Evolutionary conservation across 2,888 invertebrate species (phyloP).

Genomic region (Dryococelus australis): DNA sequence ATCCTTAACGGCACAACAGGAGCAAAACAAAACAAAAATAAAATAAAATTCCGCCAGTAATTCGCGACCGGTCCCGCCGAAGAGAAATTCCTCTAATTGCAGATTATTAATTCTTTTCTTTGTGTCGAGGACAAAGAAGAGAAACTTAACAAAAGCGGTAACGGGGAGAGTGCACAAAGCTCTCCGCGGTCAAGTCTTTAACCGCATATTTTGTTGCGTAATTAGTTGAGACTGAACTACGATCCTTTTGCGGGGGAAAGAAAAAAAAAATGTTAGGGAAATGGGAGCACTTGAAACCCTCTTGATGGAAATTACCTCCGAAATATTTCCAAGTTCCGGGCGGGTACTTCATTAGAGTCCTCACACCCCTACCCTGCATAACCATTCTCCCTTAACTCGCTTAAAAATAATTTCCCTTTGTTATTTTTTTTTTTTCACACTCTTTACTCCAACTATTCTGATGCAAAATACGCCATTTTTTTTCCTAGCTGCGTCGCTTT

Average conservation of each 20-base stretch:
- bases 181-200: neutral
- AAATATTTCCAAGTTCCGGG: neutral
- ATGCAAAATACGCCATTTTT: too few species aligned
- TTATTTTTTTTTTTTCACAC: too few species aligned
- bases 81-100: neutral
- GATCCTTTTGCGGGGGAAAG: neutral
- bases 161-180: neutral
- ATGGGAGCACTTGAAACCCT: neutral
- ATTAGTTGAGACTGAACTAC: neutral
- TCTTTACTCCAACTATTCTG: too few species aligned
- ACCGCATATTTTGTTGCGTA: slow-evolving; percentile 2
- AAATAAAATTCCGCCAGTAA: too few species aligned
- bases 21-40: neutral
- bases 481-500: too few species aligned
- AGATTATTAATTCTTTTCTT: slow-evolving; percentile 9
- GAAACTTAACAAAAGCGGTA: neutral
- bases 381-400: too few species aligned
- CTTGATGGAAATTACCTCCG: neutral
- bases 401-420: too few species aligned
- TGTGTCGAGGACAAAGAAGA: slow-evolving; percentile 8
- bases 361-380: too few species aligned
- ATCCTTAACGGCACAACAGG: neutral
- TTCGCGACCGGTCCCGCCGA: neutral
- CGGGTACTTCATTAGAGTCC: too few species aligned
- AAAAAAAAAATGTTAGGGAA: neutral